Evolutionary conservation across 2,797 vertebrate genomes (phyloP), one percentile per base, ranked within the genome.

Genomic region (Pangasius djambal): DNA sequence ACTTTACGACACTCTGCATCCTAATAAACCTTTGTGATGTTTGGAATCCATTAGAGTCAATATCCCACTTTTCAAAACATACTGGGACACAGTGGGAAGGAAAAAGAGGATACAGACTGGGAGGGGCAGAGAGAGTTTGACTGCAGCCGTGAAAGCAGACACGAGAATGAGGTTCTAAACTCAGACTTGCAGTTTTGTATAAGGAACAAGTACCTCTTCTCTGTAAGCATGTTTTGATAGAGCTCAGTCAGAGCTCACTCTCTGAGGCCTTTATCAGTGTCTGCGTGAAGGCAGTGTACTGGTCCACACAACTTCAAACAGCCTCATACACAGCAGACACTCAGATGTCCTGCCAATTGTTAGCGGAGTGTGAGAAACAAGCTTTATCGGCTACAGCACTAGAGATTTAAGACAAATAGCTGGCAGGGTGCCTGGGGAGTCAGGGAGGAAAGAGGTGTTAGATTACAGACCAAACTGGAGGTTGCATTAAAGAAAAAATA

Each of bases 21-120:
- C 95, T 96, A 95, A 95, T 96, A 96, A 96, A 97, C 94, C 93
- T 96, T 95, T 95, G 94, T 95, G 94, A 95, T 95, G 95, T 95
- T 96, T 96, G 95, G 94, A 95, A 96, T 96, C 95, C 95, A 96
- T 96, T 96, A 96, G 94, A 94, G 95, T 94, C 95, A 96, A 96
- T 96, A 96, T 96, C 95, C 96, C 94, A 91, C 94, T 95, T 95
- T 93, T 96, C 93, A 95, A 95, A 96, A 96, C 95, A 96, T 96
- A 95, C 95, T 95, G 95, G 91, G 92, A 93, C 92, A 88, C 91
- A 91, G 92, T 89, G 85, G 79, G 85, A 88, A 44, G 74, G 86
- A 57, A 25, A 88, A 89, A 89, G 92, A 89, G 91, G 75, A 83
- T 83, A 86, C 92, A 92, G 57, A 85, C 40, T 44, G 65, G 85